Evolutionary conservation across 2,113 vertebrate species (phyloP), one percentile per base, ranked within the genome.

Genomic region (Emydura subglobosa): DNA sequence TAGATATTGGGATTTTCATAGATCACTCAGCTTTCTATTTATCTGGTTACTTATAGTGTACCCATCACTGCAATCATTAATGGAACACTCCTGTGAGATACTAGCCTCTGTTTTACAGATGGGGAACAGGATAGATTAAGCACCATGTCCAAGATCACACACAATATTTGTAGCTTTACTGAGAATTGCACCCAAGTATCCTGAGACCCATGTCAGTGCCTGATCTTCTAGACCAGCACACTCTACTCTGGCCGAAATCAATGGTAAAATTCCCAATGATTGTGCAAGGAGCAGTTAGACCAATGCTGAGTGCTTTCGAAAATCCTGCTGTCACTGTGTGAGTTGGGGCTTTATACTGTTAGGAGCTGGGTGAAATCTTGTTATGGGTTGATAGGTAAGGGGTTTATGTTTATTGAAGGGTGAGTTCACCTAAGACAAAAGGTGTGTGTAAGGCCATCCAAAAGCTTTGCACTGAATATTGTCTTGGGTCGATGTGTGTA

Each of bases 221-320:
- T 68, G 61, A 17, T 21, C 61, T 65, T 34, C 31, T 65, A 16
- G 59, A 65, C 29, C 59, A 34, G 59, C 59, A 31, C 31, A 31
- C 29, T 79, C 57, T 81, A 44, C 0, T 1, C 54, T 74, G 44
- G 29, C 51, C 81, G 84, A 74, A 21, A n/a, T 29, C 34, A 24
- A 4, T 10, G 7, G 44, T 79, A 34, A 84, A 51, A 76, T 76
- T 76, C 72, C 39, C 39, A 76, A 17, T 0, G 0, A 6, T 50
- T 55, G 5, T 10, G 17, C 14, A 4, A 53, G 31, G 39, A 44
- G 11, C 24, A 44, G 39, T 44, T 76, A 76, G 39, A 76, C 72
- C 5, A 13, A 10, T 44, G 39, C 2, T 1, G 94, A 93, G 65
- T 11, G 47, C n/a, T 86, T 8, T 1, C 0, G 0, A 54, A 83